Evolutionary conservation across 1,140 invertebrate genomes (phyloP).

Genomic region (Listronotus bonariensis): DNA sequence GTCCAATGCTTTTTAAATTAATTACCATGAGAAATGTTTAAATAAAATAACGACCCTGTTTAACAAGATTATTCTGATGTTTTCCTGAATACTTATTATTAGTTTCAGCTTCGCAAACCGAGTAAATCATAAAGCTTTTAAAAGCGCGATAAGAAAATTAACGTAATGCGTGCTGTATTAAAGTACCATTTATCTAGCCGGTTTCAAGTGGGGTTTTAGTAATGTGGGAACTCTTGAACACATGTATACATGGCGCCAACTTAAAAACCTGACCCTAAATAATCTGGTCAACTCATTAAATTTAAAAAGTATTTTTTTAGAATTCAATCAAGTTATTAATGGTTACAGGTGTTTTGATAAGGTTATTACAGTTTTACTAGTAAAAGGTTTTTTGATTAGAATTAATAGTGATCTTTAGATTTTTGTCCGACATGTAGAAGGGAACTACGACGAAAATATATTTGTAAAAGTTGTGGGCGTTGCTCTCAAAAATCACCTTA

Average conservation of each 20-base stretch:
- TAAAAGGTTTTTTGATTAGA: neutral
- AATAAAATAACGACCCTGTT: too few relatives aligned
- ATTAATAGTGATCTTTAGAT: too few relatives aligned
- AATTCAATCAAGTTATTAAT: neutral
- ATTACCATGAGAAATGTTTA: too few relatives aligned
- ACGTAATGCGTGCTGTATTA: conserved; percentile 31
- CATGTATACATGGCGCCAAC: conserved; percentile 40
- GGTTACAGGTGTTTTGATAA: neutral
- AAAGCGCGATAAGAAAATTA: conserved; percentile 39
- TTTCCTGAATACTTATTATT: too few relatives aligned
- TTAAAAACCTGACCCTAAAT: conserved; percentile 32
- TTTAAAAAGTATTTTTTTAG: conserved; percentile 10
- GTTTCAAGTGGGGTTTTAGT: conserved; percentile 41
- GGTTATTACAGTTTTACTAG: neutral
- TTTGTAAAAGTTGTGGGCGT: too few relatives aligned
- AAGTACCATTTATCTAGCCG: conserved; percentile 42
- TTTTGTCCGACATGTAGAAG: too few relatives aligned
- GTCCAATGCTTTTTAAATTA: too few relatives aligned
- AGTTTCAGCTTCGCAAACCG: neutral
- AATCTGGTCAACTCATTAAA: conserved; percentile 31
- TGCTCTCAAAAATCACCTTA: too few relatives aligned
- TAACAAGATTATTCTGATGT: too few relatives aligned
- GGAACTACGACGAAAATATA: too few relatives aligned
- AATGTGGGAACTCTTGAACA: conserved; percentile 43
- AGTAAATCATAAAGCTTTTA: conserved; percentile 35